Conservation (phyloP, 2,797 vertebrate species). For the Sebastes steindachneri region DNA sequence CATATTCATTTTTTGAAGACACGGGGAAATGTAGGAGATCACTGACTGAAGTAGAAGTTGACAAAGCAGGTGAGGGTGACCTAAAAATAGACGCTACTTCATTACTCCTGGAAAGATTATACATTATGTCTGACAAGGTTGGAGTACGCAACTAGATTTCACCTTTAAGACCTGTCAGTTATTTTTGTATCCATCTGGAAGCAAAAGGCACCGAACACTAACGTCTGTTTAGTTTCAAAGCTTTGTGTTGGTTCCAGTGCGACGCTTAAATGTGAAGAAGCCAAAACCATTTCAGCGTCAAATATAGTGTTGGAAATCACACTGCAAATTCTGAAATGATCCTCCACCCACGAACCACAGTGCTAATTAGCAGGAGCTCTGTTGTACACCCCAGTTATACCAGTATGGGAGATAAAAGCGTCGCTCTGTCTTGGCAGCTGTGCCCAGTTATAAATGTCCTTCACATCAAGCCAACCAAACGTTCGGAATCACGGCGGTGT, state of each 20-base stretch:
- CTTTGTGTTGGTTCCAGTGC: neutral
- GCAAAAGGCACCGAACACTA: slow-evolving; percentile 10
- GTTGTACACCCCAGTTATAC: neutral
- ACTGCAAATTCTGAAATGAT: slow-evolving; percentile 33
- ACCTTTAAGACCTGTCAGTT: slow-evolving; percentile 28
- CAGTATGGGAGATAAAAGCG: neutral
- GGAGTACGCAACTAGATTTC: neutral
- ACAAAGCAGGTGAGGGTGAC: slow-evolving; percentile 15
- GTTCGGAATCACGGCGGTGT: neutral
- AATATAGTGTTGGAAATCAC: slow-evolving; percentile 13
- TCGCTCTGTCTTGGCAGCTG: neutral
- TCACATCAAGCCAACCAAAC: neutral
- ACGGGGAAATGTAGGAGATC: neutral
- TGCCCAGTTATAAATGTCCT: slow-evolving; percentile 5
- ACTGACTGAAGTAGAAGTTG: slow-evolving; percentile 19
- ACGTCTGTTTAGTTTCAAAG: slow-evolving; percentile 18
- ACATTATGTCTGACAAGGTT: slow-evolving; percentile 4
- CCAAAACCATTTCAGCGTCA: neutral
- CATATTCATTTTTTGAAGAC: neutral
- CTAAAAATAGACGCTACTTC: slow-evolving; percentile 49
- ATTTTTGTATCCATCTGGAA: slow-evolving; percentile 46
- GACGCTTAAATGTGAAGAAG: neutral
- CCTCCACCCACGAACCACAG: slow-evolving; percentile 14
- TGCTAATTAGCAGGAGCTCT: slow-evolving; percentile 36
- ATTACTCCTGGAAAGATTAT: slow-evolving; percentile 23